phyloP scores from a whole-genome alignment of 2,888 invertebrate species.

The Macrosoma leucophasiata region DNA sequence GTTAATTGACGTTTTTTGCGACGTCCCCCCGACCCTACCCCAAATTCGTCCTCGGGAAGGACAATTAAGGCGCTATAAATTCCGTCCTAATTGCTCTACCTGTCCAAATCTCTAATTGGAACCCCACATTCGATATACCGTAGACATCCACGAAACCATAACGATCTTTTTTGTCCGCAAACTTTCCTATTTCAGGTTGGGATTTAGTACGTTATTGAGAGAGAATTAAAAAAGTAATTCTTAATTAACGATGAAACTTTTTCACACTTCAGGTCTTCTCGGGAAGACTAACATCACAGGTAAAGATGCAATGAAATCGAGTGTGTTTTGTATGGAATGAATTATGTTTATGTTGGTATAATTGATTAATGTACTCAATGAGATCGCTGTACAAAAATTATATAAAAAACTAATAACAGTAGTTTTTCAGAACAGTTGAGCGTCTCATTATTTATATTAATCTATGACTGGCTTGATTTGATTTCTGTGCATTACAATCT shows the following conservation, averaged over 20 bases:
- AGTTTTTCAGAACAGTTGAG: constrained; percentile 19
- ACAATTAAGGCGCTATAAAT: constrained; percentile 49
- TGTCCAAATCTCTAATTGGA: constrained; percentile 52
- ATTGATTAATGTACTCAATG: constrained; percentile 40
- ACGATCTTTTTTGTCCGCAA: constrained; percentile 62
- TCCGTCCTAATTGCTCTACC: constrained; percentile 45
- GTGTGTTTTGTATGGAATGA: constrained; percentile 64
- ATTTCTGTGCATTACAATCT: constrained; percentile 50
- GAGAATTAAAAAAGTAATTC: constrained; percentile 52
- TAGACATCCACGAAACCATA: constrained; percentile 39
- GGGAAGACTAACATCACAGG: constrained; percentile 77
- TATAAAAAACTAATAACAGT: not conserved
- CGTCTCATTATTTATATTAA: constrained; percentile 48
- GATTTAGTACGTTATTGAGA: constrained; percentile 53
- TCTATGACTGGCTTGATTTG: constrained; percentile 54
- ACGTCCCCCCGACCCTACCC: constrained; percentile 30
- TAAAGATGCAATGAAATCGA: constrained; percentile 51
- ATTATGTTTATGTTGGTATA: constrained; percentile 38
- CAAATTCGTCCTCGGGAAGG: constrained; percentile 36
- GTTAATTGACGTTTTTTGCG: constrained; percentile 43
- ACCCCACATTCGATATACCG: constrained; percentile 35
- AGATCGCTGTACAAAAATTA: constrained; percentile 19
- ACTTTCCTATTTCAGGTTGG: constrained; percentile 74
- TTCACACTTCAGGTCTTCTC: constrained; percentile 77
- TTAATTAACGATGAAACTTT: constrained; percentile 73